These are phyloP conservation scores for Onychorhynchus coronatus DNA, from an alignment of 2,113 vertebrate genomes.

Conservation along the genomic window DNA sequence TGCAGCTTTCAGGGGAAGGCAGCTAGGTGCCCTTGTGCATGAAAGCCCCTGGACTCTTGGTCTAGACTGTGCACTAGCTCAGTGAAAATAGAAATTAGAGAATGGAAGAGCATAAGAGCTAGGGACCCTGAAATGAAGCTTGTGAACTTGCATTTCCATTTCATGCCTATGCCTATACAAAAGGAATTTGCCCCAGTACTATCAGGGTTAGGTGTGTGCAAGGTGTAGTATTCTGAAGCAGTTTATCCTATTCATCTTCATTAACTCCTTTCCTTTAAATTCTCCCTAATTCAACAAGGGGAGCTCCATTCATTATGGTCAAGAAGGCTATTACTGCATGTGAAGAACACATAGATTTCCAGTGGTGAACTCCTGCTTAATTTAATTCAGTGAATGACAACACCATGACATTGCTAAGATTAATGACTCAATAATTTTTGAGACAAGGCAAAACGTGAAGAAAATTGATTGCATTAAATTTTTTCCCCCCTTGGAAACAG, in stretches of 20 bases:
- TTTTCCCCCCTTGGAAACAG: background rate
- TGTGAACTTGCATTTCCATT: background rate
- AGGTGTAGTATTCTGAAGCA: background rate
- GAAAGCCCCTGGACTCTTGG: background rate
- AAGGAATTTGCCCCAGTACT: background rate
- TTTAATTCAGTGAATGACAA: constrained; percentile 43
- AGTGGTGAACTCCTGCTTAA: constrained; percentile 9
- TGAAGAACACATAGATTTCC: background rate
- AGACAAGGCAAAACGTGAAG: constrained; percentile 65
- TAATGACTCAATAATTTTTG: constrained; percentile 66
- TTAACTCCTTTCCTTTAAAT: background rate
- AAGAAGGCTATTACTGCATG: background rate
- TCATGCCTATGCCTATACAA: background rate
- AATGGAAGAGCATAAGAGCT: background rate
- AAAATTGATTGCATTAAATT: constrained; percentile 45
- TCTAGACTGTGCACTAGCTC: background rate
- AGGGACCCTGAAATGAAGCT: background rate
- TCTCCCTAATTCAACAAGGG: background rate
- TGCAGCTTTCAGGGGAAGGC: background rate
- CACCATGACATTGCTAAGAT: constrained; percentile 59
- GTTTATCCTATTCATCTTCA: constrained; percentile 7
- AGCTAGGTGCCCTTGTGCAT: background rate
- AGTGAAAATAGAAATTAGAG: background rate
- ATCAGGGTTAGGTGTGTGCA: background rate
- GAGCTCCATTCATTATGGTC: background rate